Evolutionary conservation across 2,113 vertebrate genomes (phyloP).

Genomic region (Zapus hudsonius): DNA sequence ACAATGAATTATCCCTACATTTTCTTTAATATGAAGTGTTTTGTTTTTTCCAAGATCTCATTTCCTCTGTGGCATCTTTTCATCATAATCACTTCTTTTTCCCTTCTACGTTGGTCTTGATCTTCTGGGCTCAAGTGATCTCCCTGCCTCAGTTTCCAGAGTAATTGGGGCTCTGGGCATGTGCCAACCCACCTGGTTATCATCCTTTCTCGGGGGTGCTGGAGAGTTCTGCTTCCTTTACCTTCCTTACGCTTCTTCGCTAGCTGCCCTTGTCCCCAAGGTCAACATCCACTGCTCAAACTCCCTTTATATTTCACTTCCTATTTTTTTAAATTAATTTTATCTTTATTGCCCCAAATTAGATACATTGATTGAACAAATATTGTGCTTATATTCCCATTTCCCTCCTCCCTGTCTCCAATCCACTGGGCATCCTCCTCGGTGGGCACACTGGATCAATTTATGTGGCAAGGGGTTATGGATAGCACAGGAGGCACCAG

Average conservation of each 20-base stretch:
- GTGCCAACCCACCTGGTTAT: not conserved
- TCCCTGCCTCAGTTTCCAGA: not conserved
- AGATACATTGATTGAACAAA: too few relatives aligned
- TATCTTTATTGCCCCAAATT: too few relatives aligned
- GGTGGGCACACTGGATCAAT: too few relatives aligned
- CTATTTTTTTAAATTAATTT: too few relatives aligned
- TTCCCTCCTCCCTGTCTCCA: too few relatives aligned
- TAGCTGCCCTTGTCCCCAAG: too few relatives aligned
- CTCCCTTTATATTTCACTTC: not conserved
- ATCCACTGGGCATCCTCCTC: too few relatives aligned
- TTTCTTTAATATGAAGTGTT: not conserved
- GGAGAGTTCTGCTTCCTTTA: not conserved
- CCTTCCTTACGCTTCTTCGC: not conserved
- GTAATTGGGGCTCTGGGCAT: not conserved
- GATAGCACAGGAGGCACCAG: too few relatives aligned
- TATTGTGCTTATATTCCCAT: too few relatives aligned
- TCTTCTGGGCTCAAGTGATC: not conserved
- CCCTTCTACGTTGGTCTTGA: not conserved
- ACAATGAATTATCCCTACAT: too few relatives aligned
- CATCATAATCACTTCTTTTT: not conserved
- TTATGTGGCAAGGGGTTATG: too few relatives aligned
- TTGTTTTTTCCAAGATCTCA: not conserved
- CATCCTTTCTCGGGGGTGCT: not conserved
- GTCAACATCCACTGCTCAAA: not conserved
- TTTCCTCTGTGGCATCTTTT: not conserved